Percentiles rank a stretch among this genome's conserved stretches.
Evolutionary conservation across 2,113 vertebrate genomes (phyloP).

Genomic region (Lycocorax pyrrhopterus): DNA sequence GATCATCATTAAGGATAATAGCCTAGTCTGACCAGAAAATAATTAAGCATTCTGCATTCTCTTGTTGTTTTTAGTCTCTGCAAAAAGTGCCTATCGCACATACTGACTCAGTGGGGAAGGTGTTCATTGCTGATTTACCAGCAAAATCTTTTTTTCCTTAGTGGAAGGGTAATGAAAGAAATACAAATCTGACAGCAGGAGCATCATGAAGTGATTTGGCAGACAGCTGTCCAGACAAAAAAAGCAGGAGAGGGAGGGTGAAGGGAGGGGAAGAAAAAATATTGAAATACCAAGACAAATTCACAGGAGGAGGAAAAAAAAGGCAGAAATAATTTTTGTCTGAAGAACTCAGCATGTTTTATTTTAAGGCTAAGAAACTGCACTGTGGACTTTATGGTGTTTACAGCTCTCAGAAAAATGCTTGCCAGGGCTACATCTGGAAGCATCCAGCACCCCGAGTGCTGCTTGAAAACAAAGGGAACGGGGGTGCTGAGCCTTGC

Average conservation of each 20-base stretch:
- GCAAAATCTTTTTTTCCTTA: constrained; percentile 23
- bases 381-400: not conserved
- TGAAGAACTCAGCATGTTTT: not conserved
- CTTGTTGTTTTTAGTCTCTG: constrained; percentile 32
- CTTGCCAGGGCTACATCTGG: not conserved
- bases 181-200: constrained; percentile 43
- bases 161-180: constrained; percentile 54
- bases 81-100: not conserved
- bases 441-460: not conserved
- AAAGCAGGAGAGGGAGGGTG: not conserved
- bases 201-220: not conserved
- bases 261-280: not conserved
- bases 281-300: not conserved
- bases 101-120: constrained; percentile 2
- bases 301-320: not conserved
- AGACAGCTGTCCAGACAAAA: constrained; percentile 25
- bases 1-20: constrained; percentile 58
- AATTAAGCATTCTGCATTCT: constrained; percentile 60
- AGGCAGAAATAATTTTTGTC: not conserved
- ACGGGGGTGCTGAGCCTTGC: rapidly evolving
- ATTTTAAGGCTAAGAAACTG: not conserved
- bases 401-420: not conserved
- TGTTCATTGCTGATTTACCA: constrained; percentile 44
- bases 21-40: constrained; percentile 52
- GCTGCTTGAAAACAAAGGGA: not conserved